A percentile compares a stretch with the other conserved stretches of the same genome.
phyloP scores from a whole-genome alignment of 1,140 invertebrate species.

The Bombus superbus region DNA sequence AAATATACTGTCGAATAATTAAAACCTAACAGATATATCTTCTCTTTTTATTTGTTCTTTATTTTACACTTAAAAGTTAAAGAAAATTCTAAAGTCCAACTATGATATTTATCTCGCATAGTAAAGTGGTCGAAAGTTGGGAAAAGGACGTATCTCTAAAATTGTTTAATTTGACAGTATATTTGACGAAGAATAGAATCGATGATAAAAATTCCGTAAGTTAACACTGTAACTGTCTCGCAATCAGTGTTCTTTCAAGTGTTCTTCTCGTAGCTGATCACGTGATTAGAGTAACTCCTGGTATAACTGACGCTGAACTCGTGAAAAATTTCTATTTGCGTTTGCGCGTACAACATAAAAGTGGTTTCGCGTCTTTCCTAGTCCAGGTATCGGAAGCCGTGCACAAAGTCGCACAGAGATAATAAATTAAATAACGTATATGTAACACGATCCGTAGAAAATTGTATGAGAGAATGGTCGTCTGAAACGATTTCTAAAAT shows the following conservation, averaged over 20 bases:
- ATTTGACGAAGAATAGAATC: neutral
- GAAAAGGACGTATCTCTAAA: neutral
- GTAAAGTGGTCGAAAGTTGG: neutral
- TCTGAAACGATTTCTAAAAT: neutral
- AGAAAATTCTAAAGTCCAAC: neutral
- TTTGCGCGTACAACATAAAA: neutral
- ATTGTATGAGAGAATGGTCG: neutral
- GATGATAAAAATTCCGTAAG: neutral
- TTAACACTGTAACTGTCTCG: neutral
- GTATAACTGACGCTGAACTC: slow-evolving; percentile 13
- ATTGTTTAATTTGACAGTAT: neutral
- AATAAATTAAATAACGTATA: slow-evolving; percentile 47
- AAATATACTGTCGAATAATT: neutral
- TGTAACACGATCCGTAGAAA: slow-evolving; percentile 3
- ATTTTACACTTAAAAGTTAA: neutral
- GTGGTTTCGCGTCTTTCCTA: slow-evolving; percentile 30
- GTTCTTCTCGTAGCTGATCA: slow-evolving; percentile 48
- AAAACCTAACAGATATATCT: neutral
- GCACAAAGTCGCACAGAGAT: slow-evolving; percentile 28
- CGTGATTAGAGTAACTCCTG: slow-evolving; percentile 14
- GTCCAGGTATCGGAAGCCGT: slow-evolving; percentile 32
- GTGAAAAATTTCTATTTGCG: slow-evolving; percentile 11
- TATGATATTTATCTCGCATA: neutral
- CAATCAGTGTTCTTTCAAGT: slow-evolving; percentile 45
- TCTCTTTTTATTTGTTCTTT: neutral